Base-by-base conservation (phyloP, 2,888 invertebrate species). In the Ernsta delagoae region DNA sequence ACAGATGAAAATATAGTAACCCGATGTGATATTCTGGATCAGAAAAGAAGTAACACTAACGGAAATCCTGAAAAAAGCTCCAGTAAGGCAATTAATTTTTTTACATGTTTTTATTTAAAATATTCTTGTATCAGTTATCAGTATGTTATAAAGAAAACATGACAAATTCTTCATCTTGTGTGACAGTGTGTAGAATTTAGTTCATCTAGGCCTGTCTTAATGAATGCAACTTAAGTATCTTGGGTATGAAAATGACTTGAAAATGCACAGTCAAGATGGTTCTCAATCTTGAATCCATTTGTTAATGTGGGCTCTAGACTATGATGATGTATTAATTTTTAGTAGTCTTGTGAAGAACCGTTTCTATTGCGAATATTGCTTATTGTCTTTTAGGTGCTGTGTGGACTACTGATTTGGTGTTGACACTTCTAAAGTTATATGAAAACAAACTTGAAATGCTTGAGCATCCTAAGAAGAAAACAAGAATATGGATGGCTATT, bases 401-500 rank as follows among this genome's bases (percentile, higher is more conserved):
- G 9, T 87, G 86, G 86, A 85, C 85, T 68, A 78, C 77, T 11
- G 76, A 74, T 70, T 78, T 84, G 43, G 85, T 84, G 45, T 75
- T 78, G 61, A 79, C 74, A 59, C 74, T 87, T 12, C 72, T 87
- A 31, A 84, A 82, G 72, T 73, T 85, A 43, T 87, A 87, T 79
- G 84, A 85, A 74, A 76, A 75, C 54, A 85, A 86, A 65, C 71
- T 87, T 36, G 81, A 80, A 77, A 83, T 85, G 82, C 73, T 87
- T 31, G 83, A 83, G 77, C 84, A 85, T 45, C 86, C 86, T 3
- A 86, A 86, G 75, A 86, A 84, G 76, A 87, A 87, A 72, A 85
- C 81, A 50, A 80, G 81, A 72, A 84, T 87, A 68, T 87, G 86
- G 86, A 74, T 79, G 64, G 84, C 84, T 60, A 84, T 87, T 78